Conservation (phyloP, 1,140 invertebrate genomes). For the Venustaconcha ellipsiformis region DNA sequence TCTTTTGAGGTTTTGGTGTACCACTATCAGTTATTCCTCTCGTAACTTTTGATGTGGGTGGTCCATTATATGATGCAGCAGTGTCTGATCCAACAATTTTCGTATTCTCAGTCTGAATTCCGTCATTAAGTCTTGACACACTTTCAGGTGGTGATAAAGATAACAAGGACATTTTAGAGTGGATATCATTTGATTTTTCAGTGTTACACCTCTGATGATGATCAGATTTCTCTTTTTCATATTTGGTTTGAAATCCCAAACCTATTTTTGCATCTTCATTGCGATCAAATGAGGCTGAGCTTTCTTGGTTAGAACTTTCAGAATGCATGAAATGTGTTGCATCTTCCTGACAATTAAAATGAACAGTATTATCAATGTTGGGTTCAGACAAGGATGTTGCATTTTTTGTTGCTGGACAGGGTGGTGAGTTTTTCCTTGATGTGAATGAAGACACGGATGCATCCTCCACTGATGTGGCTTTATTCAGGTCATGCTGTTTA, state of each 20-base stretch:
- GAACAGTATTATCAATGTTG: no score
- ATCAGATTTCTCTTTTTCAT: background rate
- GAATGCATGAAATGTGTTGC: no score
- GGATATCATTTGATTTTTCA: background rate
- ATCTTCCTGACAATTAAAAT: no score
- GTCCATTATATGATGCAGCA: background rate
- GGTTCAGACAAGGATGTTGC: no score
- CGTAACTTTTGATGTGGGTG: constrained; percentile 11
- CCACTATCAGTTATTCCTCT: background rate
- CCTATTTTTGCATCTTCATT: no score
- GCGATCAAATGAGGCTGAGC: no score
- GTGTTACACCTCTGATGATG: background rate
- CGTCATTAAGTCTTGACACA: background rate
- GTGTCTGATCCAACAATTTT: background rate
- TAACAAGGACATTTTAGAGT: background rate
- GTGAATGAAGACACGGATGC: no score
- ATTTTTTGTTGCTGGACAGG: no score
- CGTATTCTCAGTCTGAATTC: background rate
- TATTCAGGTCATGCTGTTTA: constrained; percentile 9
- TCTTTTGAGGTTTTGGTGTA: constrained; percentile 21
- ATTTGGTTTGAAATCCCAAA: background rate
- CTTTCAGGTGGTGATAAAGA: background rate
- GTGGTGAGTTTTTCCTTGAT: no score
- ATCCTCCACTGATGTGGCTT: no score
- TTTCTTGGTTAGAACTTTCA: no score